These are phyloP conservation scores for Colaptes auratus DNA, from an alignment of 2,113 vertebrate genomes.

Conservation along the genomic window DNA sequence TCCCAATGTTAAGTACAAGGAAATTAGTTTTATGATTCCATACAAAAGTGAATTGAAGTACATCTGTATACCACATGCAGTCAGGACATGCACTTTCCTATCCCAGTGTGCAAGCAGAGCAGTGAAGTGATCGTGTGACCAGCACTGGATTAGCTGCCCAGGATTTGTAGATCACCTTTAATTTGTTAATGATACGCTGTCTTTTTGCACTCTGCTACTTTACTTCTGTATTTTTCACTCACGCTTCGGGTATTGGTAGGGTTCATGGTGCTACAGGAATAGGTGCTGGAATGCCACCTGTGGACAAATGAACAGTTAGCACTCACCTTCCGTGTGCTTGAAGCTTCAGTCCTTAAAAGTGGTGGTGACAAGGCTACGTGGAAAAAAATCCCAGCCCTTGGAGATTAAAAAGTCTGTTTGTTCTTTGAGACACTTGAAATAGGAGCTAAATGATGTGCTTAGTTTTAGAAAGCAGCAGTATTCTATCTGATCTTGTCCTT, in stretches of 20 bases:
- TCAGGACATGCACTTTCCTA: neutral
- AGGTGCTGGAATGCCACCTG: neutral
- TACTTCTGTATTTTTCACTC: neutral
- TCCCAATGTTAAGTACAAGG: neutral
- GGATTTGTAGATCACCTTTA: neutral
- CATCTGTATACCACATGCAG: neutral
- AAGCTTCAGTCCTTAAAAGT: neutral
- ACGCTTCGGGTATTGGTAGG: neutral
- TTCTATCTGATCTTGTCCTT: slow-evolving; percentile 10
- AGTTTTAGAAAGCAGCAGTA: neutral
- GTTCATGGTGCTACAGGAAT: neutral
- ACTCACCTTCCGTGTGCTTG: neutral
- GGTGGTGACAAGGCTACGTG: neutral
- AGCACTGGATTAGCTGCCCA: neutral
- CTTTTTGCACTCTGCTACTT: neutral
- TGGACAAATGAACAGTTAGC: neutral
- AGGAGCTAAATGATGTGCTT: neutral
- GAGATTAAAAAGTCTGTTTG: neutral
- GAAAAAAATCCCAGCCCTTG: neutral
- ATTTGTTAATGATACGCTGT: neutral
- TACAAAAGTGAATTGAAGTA: neutral
- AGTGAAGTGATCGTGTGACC: neutral
- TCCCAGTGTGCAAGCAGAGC: neutral
- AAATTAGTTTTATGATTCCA: neutral
- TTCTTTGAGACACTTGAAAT: neutral